These are phyloP conservation scores for Daktulosphaira vitifoliae DNA, from an alignment of 1,140 invertebrate species.

Conservation along the genomic window DNA sequence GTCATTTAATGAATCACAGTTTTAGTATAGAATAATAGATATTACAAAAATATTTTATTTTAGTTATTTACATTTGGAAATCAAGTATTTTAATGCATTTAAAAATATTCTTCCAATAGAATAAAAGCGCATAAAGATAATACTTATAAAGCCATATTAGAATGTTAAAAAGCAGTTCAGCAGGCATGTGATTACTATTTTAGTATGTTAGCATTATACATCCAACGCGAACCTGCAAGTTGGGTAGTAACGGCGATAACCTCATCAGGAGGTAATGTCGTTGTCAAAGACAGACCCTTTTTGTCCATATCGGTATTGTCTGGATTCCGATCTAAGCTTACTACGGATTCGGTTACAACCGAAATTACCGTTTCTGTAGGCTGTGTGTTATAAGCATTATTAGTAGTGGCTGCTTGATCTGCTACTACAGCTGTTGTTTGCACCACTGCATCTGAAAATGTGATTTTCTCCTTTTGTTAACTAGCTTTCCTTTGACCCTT, in stretches of 20 bases:
- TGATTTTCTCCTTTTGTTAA: conserved; percentile 1
- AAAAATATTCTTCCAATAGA: too few relatives aligned
- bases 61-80: too few relatives aligned
- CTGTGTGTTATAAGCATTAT: conserved; percentile 32
- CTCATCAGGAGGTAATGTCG: conserved; percentile 21
- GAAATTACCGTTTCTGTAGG: conserved; percentile 11
- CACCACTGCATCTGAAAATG: conserved; percentile 31
- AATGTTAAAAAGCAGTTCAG: too few relatives aligned
- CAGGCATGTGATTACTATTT: too few relatives aligned
- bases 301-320: conserved; percentile 29
- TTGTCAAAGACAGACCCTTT: conserved; percentile 16
- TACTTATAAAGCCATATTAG: too few relatives aligned
- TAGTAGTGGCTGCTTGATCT: background rate
- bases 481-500: background rate
- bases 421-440: conserved; percentile 23
- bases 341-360: conserved; percentile 5
- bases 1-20: too few relatives aligned
- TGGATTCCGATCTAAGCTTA: conserved; percentile 28
- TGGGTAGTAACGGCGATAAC: conserved; percentile 14
- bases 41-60: too few relatives aligned
- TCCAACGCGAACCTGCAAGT: conserved; percentile 24
- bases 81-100: too few relatives aligned
- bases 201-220: background rate
- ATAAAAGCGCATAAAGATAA: too few relatives aligned
- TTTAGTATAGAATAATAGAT: too few relatives aligned